A percentile compares a stretch with the other conserved stretches of the same genome.
phyloP scores from a whole-genome alignment of 2,888 invertebrate species.

The Unio delphinus region DNA sequence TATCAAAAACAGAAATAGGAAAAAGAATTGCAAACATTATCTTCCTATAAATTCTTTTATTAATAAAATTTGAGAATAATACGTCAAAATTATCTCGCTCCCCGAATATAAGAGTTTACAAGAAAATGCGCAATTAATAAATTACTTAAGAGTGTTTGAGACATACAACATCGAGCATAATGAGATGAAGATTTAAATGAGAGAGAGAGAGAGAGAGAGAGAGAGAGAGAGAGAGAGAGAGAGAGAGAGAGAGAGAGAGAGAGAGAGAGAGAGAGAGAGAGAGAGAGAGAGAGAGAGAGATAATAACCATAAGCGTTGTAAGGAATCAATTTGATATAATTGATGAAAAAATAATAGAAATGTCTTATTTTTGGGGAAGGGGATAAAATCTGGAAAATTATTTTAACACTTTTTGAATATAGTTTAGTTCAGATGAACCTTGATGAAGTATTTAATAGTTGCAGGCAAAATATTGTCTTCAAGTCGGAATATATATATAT shows the following conservation, averaged over 20 bases:
- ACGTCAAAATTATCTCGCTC: neutral
- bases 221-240: neutral
- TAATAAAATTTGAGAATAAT: no score
- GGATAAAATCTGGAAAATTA: no score
- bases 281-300: neutral
- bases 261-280: neutral
- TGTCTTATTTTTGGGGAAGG: no score
- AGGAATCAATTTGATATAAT: no score
- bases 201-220: neutral
- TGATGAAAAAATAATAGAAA: no score
- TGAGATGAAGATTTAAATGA: constrained; percentile 35
- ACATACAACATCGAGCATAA: constrained; percentile 41
- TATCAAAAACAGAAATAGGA: neutral
- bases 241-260: neutral
- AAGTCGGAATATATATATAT: no score
- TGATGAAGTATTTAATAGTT: no score
- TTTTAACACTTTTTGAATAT: no score
- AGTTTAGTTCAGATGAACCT: no score
- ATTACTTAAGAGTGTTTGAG: neutral
- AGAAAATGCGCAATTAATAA: neutral
- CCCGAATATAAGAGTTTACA: constrained; percentile 62
- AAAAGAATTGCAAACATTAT: neutral
- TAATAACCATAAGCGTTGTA: neutral
- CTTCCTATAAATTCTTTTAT: no score
- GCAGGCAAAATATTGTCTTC: no score